Evolutionary conservation across 2,797 vertebrate species (phyloP), one percentile per base, ranked within the genome.

Genomic region (Molossus alvarezi): DNA sequence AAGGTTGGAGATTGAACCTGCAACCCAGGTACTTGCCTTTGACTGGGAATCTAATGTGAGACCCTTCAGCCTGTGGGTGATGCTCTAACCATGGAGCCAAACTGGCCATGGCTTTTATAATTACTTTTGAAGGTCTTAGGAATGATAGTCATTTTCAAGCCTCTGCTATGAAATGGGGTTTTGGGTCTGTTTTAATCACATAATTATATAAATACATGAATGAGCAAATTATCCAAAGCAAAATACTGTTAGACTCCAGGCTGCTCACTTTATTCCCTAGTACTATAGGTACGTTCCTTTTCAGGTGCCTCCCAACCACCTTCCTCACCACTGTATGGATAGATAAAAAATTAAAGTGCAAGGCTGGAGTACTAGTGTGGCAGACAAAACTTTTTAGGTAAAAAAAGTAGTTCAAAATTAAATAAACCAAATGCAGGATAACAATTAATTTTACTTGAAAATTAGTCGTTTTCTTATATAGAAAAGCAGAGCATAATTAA

Each of bases 141-240:
- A n/a, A 94, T 93, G 92, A 95, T 82, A 94, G 94, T 84, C 53
- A 27, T 95, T 97, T 97, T 93, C 89, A 91, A 93, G 65, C 27
- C 18, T 82, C 75, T 55, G 94, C 37, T 82, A 91, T 92, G 92
- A 95, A 96, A 94, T 90, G 71, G 94, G 88, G 58, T 92, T 95
- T 73, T 53, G 72, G 85, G 9, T 57, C 71, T 57, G 90, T 71
- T 93, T 82, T 81, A 91, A 97, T 90, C 62, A 97, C 21, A 57
- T 95, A 95, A 94, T 97, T 95, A 93, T 71, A 94, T 83, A 95
- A 96, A 97, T 97, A 94, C 94, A 15, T 75, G 45, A 85, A 79
- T 72, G 53, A 94, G 80, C 14, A 97, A 93, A 96, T 95, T 95
- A 84, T 55, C 41, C 79, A 92, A 91, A 94, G 41, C 33, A 87